Percentiles rank a stretch among this genome's conserved stretches.
Conservation (phyloP, 2,113 vertebrate genomes). For the Lagenorhynchus albirostris region DNA sequence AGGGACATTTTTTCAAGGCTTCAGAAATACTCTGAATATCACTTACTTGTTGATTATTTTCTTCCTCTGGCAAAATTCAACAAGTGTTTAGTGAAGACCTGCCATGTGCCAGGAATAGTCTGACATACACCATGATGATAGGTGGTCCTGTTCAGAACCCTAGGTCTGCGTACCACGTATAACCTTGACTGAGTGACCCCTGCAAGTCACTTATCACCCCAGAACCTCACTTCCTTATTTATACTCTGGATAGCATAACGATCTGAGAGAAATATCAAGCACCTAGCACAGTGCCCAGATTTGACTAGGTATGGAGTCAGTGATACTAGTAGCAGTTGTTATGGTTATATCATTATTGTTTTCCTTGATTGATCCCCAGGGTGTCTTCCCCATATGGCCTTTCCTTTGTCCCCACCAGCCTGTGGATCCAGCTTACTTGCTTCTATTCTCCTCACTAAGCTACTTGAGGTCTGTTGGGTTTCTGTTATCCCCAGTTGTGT, state of each 20-base stretch:
- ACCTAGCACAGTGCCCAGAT: rapidly evolving
- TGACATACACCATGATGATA: rapidly evolving
- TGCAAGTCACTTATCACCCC: rapidly evolving
- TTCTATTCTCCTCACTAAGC: not conserved
- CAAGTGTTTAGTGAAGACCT: rapidly evolving
- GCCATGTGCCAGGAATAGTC: rapidly evolving
- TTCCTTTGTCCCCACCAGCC: not conserved
- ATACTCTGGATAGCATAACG: rapidly evolving
- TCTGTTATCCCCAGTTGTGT: not conserved
- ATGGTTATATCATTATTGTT: rapidly evolving
- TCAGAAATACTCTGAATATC: not conserved
- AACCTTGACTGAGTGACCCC: rapidly evolving
- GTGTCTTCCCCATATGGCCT: rapidly evolving
- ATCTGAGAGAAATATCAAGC: not conserved
- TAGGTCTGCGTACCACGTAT: not conserved
- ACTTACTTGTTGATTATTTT: not conserved
- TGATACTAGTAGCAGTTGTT: rapidly evolving
- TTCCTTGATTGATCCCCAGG: not conserved
- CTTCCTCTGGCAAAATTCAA: not conserved
- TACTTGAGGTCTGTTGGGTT: not conserved
- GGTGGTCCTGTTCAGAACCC: not conserved
- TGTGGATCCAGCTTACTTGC: rapidly evolving
- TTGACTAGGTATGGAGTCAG: rapidly evolving
- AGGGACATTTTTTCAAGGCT: no score
- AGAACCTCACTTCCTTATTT: rapidly evolving